Base-by-base conservation (phyloP, 2,888 invertebrate genomes). In the Trichogramma evanescens region DNA sequence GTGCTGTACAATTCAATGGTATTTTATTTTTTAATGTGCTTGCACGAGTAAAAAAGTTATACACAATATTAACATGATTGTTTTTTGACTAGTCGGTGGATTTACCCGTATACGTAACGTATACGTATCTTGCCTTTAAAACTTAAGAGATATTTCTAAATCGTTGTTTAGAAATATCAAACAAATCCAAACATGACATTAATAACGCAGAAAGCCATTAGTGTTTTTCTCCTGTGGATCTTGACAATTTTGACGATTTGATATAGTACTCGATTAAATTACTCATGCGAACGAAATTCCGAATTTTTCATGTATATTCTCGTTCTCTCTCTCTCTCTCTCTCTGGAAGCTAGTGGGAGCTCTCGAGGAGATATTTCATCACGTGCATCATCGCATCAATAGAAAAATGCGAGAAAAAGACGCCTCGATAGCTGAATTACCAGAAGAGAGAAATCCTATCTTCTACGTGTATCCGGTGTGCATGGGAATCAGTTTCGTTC, bases 381-480 rank as follows among this genome's bases (percentile, higher is more conserved):
- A 71, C 38, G n/a, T 68, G 39, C 72, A 76, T 66, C 73, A 74
- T 56, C 50, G 52, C 5, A 59, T 70, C 10, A 69, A 69, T 52
- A 63, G 63, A 6, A 49, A 10, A 4, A 56, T 59, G 13, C 65
- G 56, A 6, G 58, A 66, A 8, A 6, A 60, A 5, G 63, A 74
- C 52, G 54, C 66, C 0, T 55, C 59, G 1, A 39, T 70, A 26
- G 70, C 73, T 50, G n/a, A 59, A 2, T 57, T 76, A 39, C 74
- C 73, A 1, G 73, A 74, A 65, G 72, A 75, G 55, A 67, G 62
- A 51, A 72, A 75, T 66, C 66, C 68, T 1, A 63, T 74, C 58
- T 74, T 73, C 59, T 63, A 66, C 48, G 54, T 71, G 7, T 74
- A 74, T 63, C 71, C 72, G 5, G 8, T 70, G 13, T 73, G 73